phyloP scores from a whole-genome alignment of 2,113 vertebrate species.

The Thermophis baileyi region DNA sequence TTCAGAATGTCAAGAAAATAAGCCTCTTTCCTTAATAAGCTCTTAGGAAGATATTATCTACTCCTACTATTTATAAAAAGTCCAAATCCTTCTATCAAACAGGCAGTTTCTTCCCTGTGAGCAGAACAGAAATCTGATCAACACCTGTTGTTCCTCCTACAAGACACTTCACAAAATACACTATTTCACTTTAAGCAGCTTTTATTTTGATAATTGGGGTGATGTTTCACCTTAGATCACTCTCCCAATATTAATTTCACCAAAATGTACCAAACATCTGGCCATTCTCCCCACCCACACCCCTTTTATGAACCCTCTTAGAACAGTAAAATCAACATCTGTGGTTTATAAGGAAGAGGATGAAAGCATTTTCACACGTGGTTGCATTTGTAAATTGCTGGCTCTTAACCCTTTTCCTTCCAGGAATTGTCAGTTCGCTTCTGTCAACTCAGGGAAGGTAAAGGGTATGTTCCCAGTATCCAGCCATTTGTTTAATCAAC shows the following conservation, averaged over 20 bases:
- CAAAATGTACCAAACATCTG: neutral
- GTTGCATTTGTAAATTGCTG: slow-evolving; percentile 64
- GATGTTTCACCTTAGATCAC: neutral
- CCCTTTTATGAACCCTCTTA: slow-evolving; percentile 31
- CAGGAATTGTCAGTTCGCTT: slow-evolving; percentile 73
- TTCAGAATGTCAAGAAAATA: neutral
- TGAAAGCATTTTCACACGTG: slow-evolving; percentile 52
- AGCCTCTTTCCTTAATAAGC: neutral
- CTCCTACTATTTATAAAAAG: neutral
- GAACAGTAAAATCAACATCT: slow-evolving; percentile 23
- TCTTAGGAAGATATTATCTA: neutral
- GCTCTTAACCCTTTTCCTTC: slow-evolving; percentile 83
- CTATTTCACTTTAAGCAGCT: neutral
- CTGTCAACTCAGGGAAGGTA: slow-evolving; percentile 39
- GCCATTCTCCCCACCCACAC: neutral
- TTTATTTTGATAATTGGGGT: neutral
- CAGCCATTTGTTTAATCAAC: slow-evolving; percentile 47
- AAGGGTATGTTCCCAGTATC: slow-evolving; percentile 60
- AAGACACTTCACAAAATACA: fast-evolving
- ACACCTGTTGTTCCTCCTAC: neutral
- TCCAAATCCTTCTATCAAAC: neutral
- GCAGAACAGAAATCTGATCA: neutral
- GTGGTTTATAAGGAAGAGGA: slow-evolving; percentile 54
- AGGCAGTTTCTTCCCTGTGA: neutral
- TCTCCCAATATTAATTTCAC: neutral